Evolutionary conservation across 2,113 vertebrate genomes (phyloP).

Genomic region (Struthidea cinerea): DNA sequence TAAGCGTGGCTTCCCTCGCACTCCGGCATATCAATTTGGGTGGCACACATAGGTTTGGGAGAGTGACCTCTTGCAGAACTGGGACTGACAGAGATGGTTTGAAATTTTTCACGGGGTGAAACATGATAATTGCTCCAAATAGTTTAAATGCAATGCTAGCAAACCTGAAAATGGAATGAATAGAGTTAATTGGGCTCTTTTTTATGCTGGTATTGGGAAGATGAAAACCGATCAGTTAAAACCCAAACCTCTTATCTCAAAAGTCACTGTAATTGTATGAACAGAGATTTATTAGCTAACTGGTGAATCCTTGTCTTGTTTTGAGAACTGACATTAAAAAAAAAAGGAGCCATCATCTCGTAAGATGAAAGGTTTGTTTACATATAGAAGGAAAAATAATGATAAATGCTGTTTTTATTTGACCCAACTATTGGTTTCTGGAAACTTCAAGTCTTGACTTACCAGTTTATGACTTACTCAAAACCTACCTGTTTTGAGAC

Average conservation of each 20-base stretch:
- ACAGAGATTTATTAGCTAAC: neutral
- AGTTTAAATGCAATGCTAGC: neutral
- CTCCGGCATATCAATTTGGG: fast-evolving
- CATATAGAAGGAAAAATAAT: neutral
- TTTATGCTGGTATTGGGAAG: neutral
- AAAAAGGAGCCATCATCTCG: neutral
- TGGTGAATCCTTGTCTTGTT: neutral
- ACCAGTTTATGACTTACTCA: no score
- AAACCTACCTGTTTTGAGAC: neutral
- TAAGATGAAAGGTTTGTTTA: neutral
- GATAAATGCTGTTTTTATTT: neutral
- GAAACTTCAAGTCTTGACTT: neutral
- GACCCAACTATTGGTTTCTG: neutral
- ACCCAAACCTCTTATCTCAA: neutral
- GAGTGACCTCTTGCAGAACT: neutral
- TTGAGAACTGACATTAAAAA: neutral
- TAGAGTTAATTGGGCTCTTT: neutral
- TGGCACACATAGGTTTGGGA: neutral
- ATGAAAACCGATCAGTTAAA: neutral
- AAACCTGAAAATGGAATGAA: neutral
- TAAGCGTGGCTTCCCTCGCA: neutral
- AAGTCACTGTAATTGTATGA: neutral
- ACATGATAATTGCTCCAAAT: neutral
- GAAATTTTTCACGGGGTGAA: neutral
- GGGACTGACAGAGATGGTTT: neutral